phyloP scores from a whole-genome alignment of 1,140 invertebrate species.

The Phortica variegata region DNA sequence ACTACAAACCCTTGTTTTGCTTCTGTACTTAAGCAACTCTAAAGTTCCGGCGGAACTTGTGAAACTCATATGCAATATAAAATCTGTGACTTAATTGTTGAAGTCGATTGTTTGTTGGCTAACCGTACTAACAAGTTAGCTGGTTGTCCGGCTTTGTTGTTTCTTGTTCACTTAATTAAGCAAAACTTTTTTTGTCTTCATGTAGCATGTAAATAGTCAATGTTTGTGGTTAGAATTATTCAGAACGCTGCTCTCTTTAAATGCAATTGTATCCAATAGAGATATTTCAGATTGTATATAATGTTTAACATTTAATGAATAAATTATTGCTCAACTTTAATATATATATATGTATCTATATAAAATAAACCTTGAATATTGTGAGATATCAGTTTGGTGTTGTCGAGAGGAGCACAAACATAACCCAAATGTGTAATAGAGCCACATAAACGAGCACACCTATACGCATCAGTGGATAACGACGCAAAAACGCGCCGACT shows the following conservation, averaged over 20 bases:
- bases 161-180: too few species aligned
- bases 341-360: too few species aligned
- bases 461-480: conserved; percentile 79
- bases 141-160: too few species aligned
- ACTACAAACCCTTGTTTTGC: conserved; percentile 4
- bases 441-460: conserved; percentile 71
- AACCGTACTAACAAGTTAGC: background rate
- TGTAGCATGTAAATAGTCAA: too few species aligned
- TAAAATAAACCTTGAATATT: too few species aligned
- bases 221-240: too few species aligned
- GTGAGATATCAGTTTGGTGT: conserved; percentile 48
- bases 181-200: too few species aligned
- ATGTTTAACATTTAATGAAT: too few species aligned
- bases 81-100: conserved; percentile 29
- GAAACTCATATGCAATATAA: conserved; percentile 35
- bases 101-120: background rate
- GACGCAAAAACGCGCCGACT: conserved; percentile 75
- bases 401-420: conserved; percentile 50
- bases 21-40: too few species aligned
- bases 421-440: conserved; percentile 49
- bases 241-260: background rate
- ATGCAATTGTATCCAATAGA: background rate
- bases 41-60: too few species aligned
- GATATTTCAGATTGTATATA: too few species aligned
- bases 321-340: too few species aligned